A percentile compares a stretch with the other conserved stretches of the same genome.
These are phyloP conservation scores for Leptatherina wallacei DNA, from an alignment of 2,797 vertebrate genomes.

Conservation along the genomic window DNA sequence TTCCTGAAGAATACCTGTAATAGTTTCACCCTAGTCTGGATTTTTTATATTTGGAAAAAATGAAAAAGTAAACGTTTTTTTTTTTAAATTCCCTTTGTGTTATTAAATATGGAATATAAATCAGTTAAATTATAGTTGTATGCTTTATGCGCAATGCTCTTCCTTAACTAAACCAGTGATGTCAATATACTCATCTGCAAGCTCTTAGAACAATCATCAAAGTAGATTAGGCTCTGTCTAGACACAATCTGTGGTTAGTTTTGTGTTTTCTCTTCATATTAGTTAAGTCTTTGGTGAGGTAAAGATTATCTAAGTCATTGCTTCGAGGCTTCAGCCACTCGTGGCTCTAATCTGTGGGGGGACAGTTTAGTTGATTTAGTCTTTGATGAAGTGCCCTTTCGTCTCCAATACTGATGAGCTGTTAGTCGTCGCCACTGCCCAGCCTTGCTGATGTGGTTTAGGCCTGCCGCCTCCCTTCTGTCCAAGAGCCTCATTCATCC, in stretches of 20 bases:
- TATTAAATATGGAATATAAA: not conserved
- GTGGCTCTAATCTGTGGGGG: conserved; percentile 74
- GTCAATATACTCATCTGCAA: conserved; percentile 60
- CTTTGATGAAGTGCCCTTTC: conserved; percentile 73
- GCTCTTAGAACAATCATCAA: conserved; percentile 71
- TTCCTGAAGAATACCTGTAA: conserved; percentile 26
- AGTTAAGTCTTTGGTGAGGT: conserved; percentile 72
- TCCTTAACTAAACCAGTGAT: conserved; percentile 48
- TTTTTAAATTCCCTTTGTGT: not conserved
- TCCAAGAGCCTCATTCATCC: conserved; percentile 73
- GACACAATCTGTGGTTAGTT: conserved; percentile 75
- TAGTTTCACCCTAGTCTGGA: conserved; percentile 5
- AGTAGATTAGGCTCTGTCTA: conserved; percentile 72
- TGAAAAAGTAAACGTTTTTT: not conserved
- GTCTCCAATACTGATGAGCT: conserved; percentile 78
- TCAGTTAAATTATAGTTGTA: not conserved
- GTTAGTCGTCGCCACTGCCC: conserved; percentile 72
- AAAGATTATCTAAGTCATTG: conserved; percentile 71
- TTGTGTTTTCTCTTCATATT: conserved; percentile 78
- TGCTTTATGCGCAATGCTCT: conserved; percentile 25
- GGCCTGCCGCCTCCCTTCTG: conserved; percentile 68
- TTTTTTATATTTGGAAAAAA: conserved; percentile 9
- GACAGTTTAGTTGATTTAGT: conserved; percentile 73
- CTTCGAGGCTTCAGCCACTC: conserved; percentile 65
- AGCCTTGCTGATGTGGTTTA: conserved; percentile 71